A percentile compares a stretch with the other conserved stretches of the same genome.
Evolutionary conservation across 2,888 invertebrate genomes (phyloP).

Genomic region (Drepana falcataria): DNA sequence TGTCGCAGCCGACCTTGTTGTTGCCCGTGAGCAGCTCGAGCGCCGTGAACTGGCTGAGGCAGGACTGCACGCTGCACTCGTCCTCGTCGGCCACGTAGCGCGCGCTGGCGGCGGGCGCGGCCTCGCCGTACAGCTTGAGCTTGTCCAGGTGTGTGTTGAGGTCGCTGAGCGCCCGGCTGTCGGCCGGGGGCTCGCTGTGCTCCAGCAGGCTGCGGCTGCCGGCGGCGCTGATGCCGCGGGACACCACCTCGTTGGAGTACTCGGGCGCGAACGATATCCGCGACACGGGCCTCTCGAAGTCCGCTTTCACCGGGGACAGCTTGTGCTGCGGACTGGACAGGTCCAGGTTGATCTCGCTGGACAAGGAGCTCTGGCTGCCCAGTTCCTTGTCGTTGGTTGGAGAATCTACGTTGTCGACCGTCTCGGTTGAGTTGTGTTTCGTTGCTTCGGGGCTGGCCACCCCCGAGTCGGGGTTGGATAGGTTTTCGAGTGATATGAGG

Average conservation of each 20-base stretch:
- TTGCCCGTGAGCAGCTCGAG: constrained; percentile 93
- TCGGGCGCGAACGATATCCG: constrained; percentile 59
- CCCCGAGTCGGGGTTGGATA: constrained; percentile 73
- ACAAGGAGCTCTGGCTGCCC: constrained; percentile 68
- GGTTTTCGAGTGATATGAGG: constrained; percentile 54
- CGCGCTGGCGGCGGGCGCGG: constrained; percentile 33
- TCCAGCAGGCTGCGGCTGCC: constrained; percentile 57
- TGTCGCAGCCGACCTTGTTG: constrained; percentile 95
- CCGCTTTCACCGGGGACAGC: constrained; percentile 51
- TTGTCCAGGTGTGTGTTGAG: constrained; percentile 54
- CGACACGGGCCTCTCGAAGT: constrained; percentile 58
- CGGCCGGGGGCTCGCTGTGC: constrained; percentile 50
- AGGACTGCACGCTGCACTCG: constrained; percentile 91
- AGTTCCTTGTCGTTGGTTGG: constrained; percentile 64
- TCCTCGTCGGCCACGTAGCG: constrained; percentile 86
- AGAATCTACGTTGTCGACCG: constrained; percentile 69
- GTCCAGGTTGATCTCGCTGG: constrained; percentile 79
- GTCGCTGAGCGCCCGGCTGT: constrained; percentile 42
- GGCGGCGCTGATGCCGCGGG: constrained; percentile 62
- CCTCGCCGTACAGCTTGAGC: constrained; percentile 51
- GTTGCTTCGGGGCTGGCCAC: constrained; percentile 78
- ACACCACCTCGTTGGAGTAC: constrained; percentile 60
- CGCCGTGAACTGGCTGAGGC: constrained; percentile 94
- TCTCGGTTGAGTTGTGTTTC: constrained; percentile 76
- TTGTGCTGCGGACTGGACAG: constrained; percentile 72